Evolutionary conservation across 2,797 vertebrate genomes (phyloP), one percentile per base, ranked within the genome.

Genomic region (Melanotaenia parkinsoni): DNA sequence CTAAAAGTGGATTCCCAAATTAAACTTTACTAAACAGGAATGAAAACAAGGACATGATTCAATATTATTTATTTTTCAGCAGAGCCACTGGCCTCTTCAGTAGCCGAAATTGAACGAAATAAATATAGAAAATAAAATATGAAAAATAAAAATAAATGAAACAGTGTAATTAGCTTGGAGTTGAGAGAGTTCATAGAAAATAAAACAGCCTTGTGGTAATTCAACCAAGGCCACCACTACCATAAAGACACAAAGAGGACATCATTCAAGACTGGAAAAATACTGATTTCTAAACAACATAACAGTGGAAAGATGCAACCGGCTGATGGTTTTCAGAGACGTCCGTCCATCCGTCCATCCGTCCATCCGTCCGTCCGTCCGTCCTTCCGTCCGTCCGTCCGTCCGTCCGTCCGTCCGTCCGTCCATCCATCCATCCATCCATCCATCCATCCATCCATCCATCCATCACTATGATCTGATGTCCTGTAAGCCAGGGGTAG

Each of bases 221-320:
- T 58, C 8, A 18, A 67, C 68, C 83, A 81, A 79, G 74, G 77
- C 60, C 71, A 63, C 61, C 28, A 38, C 30, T 16, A 63, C 43
- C 11, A 20, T 22, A n/a, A 51, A 28, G 14, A 68, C 24, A 71
- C 30, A 50, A 24, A 73, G 1, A 63, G 43, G 37, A 28, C 10
- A 26, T 18, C 7, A 22, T 63, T 56, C 32, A 66, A 45, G 5
- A 32, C 50, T 24, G 3, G 4, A 4, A 9, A 3, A 54, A 43
- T 51, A 33, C 33, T 35, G 33, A 35, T 35, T 35, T 35, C 33
- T 35, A 35, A 35, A 35, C 6, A 35, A 35, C 33, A 7, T 35
- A 0, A 7, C 33, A 35, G 33, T 35, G 33, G 9, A 7, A 35
- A 8, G 33, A 35, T 35, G 4, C 6, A 35, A 35, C 33, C 4